Percentiles rank a stretch among this genome's conserved stretches.
Evolutionary conservation across 2,113 vertebrate genomes (phyloP).

Genomic region (Toxotes jaculatrix): DNA sequence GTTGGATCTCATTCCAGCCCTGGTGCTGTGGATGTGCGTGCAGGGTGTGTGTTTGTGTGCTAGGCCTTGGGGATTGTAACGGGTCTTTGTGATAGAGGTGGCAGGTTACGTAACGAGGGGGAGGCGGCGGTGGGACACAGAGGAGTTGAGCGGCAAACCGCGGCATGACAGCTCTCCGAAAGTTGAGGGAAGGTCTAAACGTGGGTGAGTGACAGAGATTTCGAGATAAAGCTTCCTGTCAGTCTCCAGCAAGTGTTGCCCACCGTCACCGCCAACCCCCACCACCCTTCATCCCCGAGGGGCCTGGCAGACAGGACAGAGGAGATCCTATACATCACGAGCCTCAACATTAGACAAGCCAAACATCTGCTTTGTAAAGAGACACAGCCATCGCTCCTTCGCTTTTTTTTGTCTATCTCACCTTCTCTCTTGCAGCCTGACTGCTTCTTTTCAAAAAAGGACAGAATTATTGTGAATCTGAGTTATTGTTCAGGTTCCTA

Average conservation of each 20-base stretch:
- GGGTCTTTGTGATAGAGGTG: conserved; percentile 62
- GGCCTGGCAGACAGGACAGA: conserved; percentile 50
- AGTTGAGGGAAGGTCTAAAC: conserved; percentile 61
- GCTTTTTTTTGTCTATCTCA: background rate
- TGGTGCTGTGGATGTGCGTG: conserved; percentile 30
- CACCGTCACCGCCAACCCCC: conserved; percentile 33
- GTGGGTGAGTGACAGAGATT: conserved; percentile 72
- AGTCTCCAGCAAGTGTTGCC: conserved; percentile 59
- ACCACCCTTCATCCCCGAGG: conserved; percentile 36
- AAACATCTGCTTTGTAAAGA: conserved; percentile 53
- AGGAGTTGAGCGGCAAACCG: conserved; percentile 57
- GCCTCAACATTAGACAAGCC: conserved; percentile 41
- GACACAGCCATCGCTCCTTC: background rate
- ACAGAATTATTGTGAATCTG: conserved; percentile 6
- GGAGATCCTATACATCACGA: conserved; percentile 49
- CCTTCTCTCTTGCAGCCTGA: background rate
- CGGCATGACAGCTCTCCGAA: conserved; percentile 71
- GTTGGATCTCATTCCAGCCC: conserved; percentile 39
- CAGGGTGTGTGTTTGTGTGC: conserved; percentile 15
- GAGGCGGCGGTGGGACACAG: conserved; percentile 3
- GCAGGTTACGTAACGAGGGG: conserved; percentile 71
- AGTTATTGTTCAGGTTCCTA: conserved; percentile 11
- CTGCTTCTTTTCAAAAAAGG: background rate
- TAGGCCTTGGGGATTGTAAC: conserved; percentile 43
- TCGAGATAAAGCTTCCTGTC: conserved; percentile 75